Percentiles rank a stretch among this genome's conserved stretches.
Evolutionary conservation across 1,140 invertebrate species (phyloP).

Genomic region (Varroa destructor): DNA sequence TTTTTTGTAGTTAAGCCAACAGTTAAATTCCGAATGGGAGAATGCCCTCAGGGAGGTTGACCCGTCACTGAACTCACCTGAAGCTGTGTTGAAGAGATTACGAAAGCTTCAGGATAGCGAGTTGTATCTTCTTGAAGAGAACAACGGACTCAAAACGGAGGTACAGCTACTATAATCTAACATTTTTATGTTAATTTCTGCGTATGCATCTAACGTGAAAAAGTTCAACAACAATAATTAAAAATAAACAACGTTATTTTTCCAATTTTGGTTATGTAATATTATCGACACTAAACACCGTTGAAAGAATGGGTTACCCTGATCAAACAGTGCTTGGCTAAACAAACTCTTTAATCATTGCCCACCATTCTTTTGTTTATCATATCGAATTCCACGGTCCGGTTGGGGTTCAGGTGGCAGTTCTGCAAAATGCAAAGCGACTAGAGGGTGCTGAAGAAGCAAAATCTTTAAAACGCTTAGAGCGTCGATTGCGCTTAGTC

Average conservation of each 20-base stretch:
- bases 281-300: too few species aligned
- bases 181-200: too few species aligned
- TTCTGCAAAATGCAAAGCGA: background rate
- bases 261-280: too few species aligned
- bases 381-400: too few species aligned
- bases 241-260: too few species aligned
- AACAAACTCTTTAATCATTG: too few species aligned
- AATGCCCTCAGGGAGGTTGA: background rate
- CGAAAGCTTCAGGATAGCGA: conserved; percentile 23
- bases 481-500: background rate
- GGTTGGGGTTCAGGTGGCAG: background rate
- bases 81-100: background rate
- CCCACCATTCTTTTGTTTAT: too few species aligned
- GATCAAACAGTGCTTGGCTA: too few species aligned
- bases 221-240: too few species aligned
- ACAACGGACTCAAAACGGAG: conserved; percentile 21
- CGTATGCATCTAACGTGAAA: too few species aligned
- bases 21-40: conserved; percentile 6
- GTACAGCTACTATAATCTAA: background rate
- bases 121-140: conserved; percentile 12
- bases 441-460: background rate
- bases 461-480: conserved; percentile 8
- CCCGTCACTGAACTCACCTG: background rate
- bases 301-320: too few species aligned
- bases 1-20: background rate